These are phyloP conservation scores for Phortica variegata DNA, from an alignment of 1,140 invertebrate species.

Conservation along the genomic window DNA sequence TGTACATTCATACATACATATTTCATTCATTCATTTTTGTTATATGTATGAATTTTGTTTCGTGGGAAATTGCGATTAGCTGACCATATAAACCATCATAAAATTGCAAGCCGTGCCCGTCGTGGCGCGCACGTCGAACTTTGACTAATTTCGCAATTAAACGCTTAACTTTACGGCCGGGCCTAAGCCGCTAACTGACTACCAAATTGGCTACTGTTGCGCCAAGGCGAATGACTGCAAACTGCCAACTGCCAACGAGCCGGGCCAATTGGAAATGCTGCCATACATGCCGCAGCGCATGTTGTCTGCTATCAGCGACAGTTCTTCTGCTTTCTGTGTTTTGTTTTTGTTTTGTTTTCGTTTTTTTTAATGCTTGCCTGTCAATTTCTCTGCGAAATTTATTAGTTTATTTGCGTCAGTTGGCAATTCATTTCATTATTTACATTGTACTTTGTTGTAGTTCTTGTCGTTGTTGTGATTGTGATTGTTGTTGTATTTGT, in stretches of 20 bases:
- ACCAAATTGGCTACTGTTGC: slow-evolving; percentile 42
- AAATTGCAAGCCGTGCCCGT: too few species aligned
- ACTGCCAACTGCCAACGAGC: too few species aligned
- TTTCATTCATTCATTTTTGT: too few species aligned
- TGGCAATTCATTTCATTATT: slow-evolving; percentile 6
- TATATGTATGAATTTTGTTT: too few species aligned
- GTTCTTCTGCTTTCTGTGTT: too few species aligned
- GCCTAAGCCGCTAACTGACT: slow-evolving; percentile 33
- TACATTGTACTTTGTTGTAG: too few species aligned
- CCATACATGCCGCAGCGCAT: slow-evolving; percentile 12
- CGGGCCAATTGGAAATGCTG: neutral
- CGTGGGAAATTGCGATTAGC: too few species aligned
- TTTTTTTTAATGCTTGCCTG: slow-evolving; percentile 49
- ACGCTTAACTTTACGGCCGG: slow-evolving; percentile 42
- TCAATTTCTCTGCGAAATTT: slow-evolving; percentile 52
- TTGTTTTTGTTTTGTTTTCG: too few species aligned
- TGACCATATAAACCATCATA: too few species aligned
- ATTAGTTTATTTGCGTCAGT: slow-evolving; percentile 53
- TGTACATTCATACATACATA: too few species aligned
- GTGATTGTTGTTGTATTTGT: slow-evolving; percentile 3
- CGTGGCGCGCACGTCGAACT: too few species aligned
- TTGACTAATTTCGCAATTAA: slow-evolving; percentile 47
- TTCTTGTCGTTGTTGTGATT: slow-evolving; percentile 12
- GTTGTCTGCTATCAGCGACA: slow-evolving; percentile 17
- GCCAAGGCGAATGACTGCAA: too few species aligned